Evolutionary conservation across 2,113 vertebrate genomes (phyloP), one percentile per base, ranked within the genome.

Genomic region (Chaetura pelagica): DNA sequence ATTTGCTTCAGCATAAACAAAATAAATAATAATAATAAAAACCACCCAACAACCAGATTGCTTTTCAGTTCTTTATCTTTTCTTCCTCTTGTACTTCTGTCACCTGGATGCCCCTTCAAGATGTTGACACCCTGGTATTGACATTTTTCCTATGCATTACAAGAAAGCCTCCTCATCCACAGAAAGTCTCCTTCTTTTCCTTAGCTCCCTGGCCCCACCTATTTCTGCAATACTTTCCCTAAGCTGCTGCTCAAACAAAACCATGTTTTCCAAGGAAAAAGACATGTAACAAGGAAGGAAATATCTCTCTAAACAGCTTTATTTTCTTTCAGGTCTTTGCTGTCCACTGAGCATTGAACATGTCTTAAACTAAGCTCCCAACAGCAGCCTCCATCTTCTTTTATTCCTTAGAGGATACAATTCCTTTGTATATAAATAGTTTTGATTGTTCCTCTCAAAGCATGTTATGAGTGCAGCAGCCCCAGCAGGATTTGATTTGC

Each of bases 281-380:
- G 81, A 4, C 44, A 22, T 4, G 44, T 26, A 96, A 63, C 66
- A 85, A 67, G 58, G 5, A 18, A 88, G 52, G 40, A 72, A 94
- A 80, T 46, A 29, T 38, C 55, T 93, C 44, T 82, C 34, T 51
- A 63, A 80, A 77, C 40, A 89, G 67, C 46, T 82, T 81, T 58
- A 38, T 16, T 69, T 94, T 93, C 77, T 35, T 75, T 71, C 74
- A 44, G 38, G 73, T 64, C 74, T 95, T 87, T 84, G 84, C 72
- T 67, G 92, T 85, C 51, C 58, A 15, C 71, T 49, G 49, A 46
- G 93, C 19, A 55, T 23, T 79, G 68, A 85, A 67, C 7, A 18
- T 42, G 15, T 68, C 87, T 94, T 67, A 1, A 29, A 27, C 23
- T 42, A 34, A 91, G 87, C 62, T 84, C 84, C 74, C 42, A 62